Conservation (phyloP, 2,888 invertebrate genomes). For the Anaspis maculata region DNA sequence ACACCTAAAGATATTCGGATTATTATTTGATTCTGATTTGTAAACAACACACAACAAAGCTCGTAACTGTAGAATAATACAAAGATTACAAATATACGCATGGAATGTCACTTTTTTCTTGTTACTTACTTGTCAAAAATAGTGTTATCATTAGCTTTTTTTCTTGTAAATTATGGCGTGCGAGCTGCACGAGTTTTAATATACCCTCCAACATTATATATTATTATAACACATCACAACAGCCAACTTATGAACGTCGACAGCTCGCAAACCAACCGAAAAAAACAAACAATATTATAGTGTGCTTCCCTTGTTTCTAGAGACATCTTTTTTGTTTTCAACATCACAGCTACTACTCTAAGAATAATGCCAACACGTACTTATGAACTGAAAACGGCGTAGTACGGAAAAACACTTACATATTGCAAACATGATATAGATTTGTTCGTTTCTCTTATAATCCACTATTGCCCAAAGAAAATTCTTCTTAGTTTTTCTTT, state of each 20-base stretch:
- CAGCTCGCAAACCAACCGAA: too few relatives aligned
- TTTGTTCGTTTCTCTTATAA: conserved; percentile 16
- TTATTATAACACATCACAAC: not conserved
- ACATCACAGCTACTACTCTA: conserved; percentile 40
- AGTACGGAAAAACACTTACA: conserved; percentile 14
- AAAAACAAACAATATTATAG: too few relatives aligned
- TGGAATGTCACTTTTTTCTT: conserved; percentile 36
- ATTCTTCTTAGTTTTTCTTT: conserved; percentile 10
- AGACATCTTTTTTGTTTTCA: conserved; percentile 27
- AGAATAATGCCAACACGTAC: conserved; percentile 28
- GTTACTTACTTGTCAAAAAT: conserved; percentile 38
- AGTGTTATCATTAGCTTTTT: conserved; percentile 33
- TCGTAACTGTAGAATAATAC: conserved; percentile 24
- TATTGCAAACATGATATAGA: conserved; percentile 33
- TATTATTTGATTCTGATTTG: conserved; percentile 38
- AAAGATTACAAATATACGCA: conserved; percentile 34
- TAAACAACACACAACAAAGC: conserved; percentile 43
- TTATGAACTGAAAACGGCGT: conserved; percentile 26
- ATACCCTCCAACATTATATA: too few relatives aligned
- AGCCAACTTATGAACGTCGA: too few relatives aligned
- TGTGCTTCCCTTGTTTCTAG: too few relatives aligned
- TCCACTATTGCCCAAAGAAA: conserved; percentile 17
- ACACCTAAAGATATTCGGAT: conserved; percentile 41
- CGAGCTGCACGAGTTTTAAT: conserved; percentile 1
- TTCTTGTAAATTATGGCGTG: conserved; percentile 10